Percentiles rank a stretch among this genome's conserved stretches.
phyloP scores from a whole-genome alignment of 2,888 invertebrate genomes.

The Sclerodermus sp. region DNA sequence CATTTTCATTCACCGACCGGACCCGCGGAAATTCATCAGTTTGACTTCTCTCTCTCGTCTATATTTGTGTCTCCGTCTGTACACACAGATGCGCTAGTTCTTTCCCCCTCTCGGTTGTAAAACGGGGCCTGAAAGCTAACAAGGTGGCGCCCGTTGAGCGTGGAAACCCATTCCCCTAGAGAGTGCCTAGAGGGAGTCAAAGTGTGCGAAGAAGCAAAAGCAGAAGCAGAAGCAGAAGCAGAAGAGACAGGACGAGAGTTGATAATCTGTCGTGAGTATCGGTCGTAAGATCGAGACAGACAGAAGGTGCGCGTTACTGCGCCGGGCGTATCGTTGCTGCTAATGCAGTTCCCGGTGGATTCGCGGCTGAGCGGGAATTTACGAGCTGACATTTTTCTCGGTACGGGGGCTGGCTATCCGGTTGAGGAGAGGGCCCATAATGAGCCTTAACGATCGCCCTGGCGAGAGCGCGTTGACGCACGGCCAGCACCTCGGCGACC shows the following conservation, averaged over 20 bases:
- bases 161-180: no score
- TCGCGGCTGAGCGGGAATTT: conserved; percentile 20
- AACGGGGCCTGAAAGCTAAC: no score
- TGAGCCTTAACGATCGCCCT: conserved; percentile 43
- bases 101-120: no score
- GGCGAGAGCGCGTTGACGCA: conserved; percentile 40
- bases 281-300: neutral
- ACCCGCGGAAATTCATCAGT: no score
- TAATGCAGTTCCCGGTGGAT: neutral
- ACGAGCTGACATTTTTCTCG: conserved; percentile 34
- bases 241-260: neutral
- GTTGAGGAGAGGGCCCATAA: conserved; percentile 35
- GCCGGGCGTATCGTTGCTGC: no score
- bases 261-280: neutral
- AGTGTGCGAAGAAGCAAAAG: neutral
- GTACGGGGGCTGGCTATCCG: conserved; percentile 31
- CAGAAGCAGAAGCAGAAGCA: no score
- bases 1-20: no score
- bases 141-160: no score
- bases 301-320: neutral
- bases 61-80: no score
- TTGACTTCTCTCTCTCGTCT: no score
- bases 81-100: no score
- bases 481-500: conserved; percentile 24
- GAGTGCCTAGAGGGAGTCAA: no score